Evolutionary conservation across 2,888 invertebrate species (phyloP), one percentile per base, ranked within the genome.

Genomic region (Aquatica leii): DNA sequence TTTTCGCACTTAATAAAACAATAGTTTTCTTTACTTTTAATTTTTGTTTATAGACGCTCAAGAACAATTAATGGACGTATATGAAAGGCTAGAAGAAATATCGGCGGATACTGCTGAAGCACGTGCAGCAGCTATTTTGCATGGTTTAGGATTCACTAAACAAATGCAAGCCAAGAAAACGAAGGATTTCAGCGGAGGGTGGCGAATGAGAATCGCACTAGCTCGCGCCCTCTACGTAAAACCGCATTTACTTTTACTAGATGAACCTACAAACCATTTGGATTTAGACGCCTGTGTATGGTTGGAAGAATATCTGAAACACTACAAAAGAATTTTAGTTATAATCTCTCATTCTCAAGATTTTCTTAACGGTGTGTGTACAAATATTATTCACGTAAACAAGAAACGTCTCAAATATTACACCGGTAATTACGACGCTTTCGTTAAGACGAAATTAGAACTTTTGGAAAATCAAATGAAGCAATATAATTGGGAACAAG

Each of bases 401-500:
- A 92, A 97, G 81, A 93, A 93, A 73, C 90, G 93, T 67, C 87
- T 99, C 43, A 95, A 97, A 80, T 96, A 96, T 83, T 99, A 94
- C 82, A 94, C 95, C 18, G 97, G 91, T 69, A 72, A 72, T 84
- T 99, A 98, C 81, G 99, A 99, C 81, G 92, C 95, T 1, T 99
- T 98, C 79, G 88, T 95, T 6, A 91, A 94, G 71, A 99, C 98
- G 0, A 86, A 97, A 67, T 86, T 92, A 86, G 99, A 99, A 80
- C 84, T 98, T 73, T 84, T 97, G 67, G 99, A 99, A 82, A 99
- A 99, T 82, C 99, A 99, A 84, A 94, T 93, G 89, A 99, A 99
- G 81, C 95, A 96, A 78, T 99, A 98, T 83, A 96, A 97, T 77
- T 99, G 99, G 99, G 98, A 99, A 82, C 99, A 99, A 81, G 97